Evolutionary conservation across 1,140 invertebrate genomes (phyloP), one percentile per base, ranked within the genome.

Genomic region (Drosophila carrolli): DNA sequence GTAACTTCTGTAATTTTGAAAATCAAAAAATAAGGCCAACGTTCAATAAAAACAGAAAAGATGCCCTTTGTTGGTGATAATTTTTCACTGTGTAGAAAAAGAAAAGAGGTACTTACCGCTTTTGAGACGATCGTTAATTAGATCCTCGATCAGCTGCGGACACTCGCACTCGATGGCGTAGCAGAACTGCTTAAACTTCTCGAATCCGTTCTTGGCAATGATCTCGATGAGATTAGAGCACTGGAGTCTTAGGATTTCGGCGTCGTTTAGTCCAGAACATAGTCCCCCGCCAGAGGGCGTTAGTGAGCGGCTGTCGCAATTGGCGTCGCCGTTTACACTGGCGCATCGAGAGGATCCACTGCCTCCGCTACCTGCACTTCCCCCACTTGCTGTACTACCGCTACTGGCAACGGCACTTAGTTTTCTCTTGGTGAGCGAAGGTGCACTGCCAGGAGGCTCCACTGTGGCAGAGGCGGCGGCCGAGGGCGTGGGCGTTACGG

Each of bases 121-220:
- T 59, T 91, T 92, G 6, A 90, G 83, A 65, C 91, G 91, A 91
- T 92, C 91, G 77, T 91, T 92, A 63, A 92, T 92, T 65, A 94
- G 90, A 89, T 93, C 93, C 74, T 93, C 93, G 51, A 94, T 91
- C 61, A 94, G 90, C 77, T 94, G 93, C 40, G 94, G 93, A 66
- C 93, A 94, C 75, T 94, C 93, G 56, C 92, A 92, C 61, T 94
- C 94, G 59, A 94, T 92, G 41, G 93, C 93, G 68, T 93, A 94
- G 65, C 93, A 94, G 71, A 94, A 94, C 78, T 94, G 93, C 54
- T 93, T 92, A 75, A 94, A 94, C 57, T 93, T 93, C 67, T 93
- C 92, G 55, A 94, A 94, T 35, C 94, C 93, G 75, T 93, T 94
- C 50, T 93, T 92, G 41, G 93, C 92, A 41, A 94, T 93, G 37